Evolutionary conservation across 2,113 vertebrate species (phyloP).

Genomic region (Aepyceros melampus): DNA sequence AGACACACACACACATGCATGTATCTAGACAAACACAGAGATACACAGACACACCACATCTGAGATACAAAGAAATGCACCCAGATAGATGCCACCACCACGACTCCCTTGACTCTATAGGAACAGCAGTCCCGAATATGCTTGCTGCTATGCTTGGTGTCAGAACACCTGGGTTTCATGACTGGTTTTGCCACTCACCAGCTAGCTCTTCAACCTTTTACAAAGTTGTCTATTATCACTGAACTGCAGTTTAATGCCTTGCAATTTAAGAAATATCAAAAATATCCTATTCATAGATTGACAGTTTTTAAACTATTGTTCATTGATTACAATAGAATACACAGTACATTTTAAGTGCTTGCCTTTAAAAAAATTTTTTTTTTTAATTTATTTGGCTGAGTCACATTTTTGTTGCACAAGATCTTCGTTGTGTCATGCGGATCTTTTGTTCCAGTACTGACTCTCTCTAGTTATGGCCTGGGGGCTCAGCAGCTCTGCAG

Average conservation of each 20-base stretch:
- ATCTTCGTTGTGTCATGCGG: accelerated
- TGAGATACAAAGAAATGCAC: not conserved
- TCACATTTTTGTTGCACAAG: not conserved
- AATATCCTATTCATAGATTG: not conserved
- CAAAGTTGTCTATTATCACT: not conserved
- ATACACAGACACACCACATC: not conserved
- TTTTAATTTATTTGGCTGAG: not conserved
- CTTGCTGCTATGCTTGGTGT: not conserved
- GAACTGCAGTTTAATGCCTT: not conserved
- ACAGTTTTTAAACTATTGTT: not conserved
- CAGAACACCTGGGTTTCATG: not conserved
- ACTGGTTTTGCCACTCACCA: not conserved
- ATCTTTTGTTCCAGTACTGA: not conserved
- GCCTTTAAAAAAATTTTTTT: not conserved
- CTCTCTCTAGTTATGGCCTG: not conserved
- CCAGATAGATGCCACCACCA: not conserved
- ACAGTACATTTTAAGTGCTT: not conserved
- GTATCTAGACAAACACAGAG: not conserved
- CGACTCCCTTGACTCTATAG: not conserved
- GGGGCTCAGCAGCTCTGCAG: not conserved
- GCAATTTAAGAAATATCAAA: not conserved
- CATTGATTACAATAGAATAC: not conserved
- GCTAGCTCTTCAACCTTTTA: not conserved
- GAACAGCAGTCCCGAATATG: not conserved
- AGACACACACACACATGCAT: not conserved